These are phyloP conservation scores for Mythimna vitellina DNA, from an alignment of 2,888 invertebrate genomes.

Conservation along the genomic window DNA sequence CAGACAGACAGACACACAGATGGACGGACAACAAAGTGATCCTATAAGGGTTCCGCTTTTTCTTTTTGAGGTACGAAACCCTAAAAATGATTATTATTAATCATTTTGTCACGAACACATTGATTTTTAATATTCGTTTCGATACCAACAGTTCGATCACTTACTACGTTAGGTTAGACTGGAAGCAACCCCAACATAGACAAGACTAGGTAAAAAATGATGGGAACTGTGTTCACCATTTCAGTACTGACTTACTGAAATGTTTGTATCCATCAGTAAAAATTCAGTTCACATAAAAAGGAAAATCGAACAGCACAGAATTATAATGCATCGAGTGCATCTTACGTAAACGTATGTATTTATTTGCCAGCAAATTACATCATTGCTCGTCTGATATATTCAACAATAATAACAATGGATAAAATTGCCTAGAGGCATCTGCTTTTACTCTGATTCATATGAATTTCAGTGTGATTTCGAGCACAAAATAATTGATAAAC, in stretches of 20 bases:
- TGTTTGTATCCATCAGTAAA: neutral
- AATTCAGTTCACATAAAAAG: neutral
- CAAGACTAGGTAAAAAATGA: too few species aligned
- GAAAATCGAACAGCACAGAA: neutral
- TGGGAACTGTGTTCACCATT: too few species aligned
- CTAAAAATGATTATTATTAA: too few species aligned
- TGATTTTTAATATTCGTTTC: too few species aligned
- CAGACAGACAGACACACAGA: too few species aligned
- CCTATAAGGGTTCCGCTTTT: too few species aligned
- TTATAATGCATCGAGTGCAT: neutral
- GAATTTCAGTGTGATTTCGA: neutral
- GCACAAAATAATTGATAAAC: neutral
- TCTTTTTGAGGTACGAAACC: too few species aligned
- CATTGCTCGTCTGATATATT: neutral
- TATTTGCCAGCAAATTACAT: conserved; percentile 17
- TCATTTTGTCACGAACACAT: too few species aligned
- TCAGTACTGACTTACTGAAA: neutral
- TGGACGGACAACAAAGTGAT: too few species aligned
- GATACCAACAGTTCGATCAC: too few species aligned
- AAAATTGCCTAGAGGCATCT: conserved; percentile 1
- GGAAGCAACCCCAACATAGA: too few species aligned
- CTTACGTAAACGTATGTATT: conserved; percentile 7
- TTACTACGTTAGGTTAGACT: too few species aligned
- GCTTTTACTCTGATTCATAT: neutral
- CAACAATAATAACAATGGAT: conserved; percentile 15